Base-by-base conservation (phyloP, 2,113 vertebrate species). In the Mola mola region DNA sequence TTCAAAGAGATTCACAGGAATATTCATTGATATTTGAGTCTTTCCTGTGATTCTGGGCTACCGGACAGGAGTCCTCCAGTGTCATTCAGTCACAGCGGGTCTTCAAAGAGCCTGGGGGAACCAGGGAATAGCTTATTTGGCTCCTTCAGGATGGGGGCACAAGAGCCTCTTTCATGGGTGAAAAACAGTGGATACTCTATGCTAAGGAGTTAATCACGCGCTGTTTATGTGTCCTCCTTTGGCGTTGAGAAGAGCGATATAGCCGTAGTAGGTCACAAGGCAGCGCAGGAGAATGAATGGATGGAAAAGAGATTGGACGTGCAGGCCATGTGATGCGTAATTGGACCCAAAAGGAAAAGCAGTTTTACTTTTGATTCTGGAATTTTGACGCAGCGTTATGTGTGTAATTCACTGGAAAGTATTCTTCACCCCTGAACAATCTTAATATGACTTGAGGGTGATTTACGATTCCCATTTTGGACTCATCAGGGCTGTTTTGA, bases 101-200 rank as follows among this genome's bases (percentile, higher is more conserved):
- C 70, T 84, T 86, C 83, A 90, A 89, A 86, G 86, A 72, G 71
- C 66, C 78, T 12, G 49, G 69, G 68, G 86, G 77, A 78, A 83
- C 68, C 83, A 62, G 38, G 75, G 56, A 87, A 86, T 83, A 41
- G 24, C 71, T 78, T 62, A 66, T 73, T 72, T 82, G 71, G 78
- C 81, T 79, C 77, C 85, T 71, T 58, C 28, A 57, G 76, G 59
- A 76, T 37, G 33, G 26, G 33, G 29, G 73, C 71, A 91, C 89
- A 92, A 92, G 88, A 78, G 40, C 37, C 73, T 59, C 64, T 83
- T 91, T 92, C 90, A 91, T 82, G 53, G 55, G 33, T 61, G 58
- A 60, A 55, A 76, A 90, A 93, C 91, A 83, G 90, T 90, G 79
- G 75, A 82, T 83, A 86, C 80, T 87, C 83, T 93, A 90, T 93